Conservation (phyloP, 2,113 vertebrate genomes). For the Dipodomys ordii region DNA sequence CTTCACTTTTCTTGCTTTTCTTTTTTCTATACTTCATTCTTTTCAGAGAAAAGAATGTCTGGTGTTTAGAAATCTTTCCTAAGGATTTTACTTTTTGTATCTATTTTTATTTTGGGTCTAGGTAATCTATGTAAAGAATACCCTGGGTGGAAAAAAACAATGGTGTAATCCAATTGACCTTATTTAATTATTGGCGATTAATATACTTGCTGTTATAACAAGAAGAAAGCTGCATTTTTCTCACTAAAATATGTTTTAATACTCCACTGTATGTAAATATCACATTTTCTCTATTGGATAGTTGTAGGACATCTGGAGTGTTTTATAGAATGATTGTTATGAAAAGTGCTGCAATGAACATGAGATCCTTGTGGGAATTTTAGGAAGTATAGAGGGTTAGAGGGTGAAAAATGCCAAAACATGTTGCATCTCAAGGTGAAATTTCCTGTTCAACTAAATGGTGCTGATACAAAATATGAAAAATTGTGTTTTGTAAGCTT, state of each 20-base stretch:
- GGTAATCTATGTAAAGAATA: background rate
- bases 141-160: background rate
- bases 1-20: background rate
- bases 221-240: slow-evolving; percentile 7
- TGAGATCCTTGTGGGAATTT: no score
- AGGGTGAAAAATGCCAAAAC: no score
- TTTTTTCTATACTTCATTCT: background rate
- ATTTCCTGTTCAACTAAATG: no score
- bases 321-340: no score
- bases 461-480: background rate
- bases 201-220: background rate
- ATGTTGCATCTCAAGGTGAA: no score
- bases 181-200: background rate
- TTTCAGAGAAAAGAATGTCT: no score
- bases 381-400: no score
- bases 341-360: no score
- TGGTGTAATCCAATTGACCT: background rate
- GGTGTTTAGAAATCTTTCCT: background rate
- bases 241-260: no score
- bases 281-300: no score
- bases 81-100: background rate
- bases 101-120: background rate
- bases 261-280: no score
- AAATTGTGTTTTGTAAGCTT: slow-evolving; percentile 1
- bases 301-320: no score